phyloP scores from a whole-genome alignment of 2,888 invertebrate genomes.

The Asteroscopus sphinx region DNA sequence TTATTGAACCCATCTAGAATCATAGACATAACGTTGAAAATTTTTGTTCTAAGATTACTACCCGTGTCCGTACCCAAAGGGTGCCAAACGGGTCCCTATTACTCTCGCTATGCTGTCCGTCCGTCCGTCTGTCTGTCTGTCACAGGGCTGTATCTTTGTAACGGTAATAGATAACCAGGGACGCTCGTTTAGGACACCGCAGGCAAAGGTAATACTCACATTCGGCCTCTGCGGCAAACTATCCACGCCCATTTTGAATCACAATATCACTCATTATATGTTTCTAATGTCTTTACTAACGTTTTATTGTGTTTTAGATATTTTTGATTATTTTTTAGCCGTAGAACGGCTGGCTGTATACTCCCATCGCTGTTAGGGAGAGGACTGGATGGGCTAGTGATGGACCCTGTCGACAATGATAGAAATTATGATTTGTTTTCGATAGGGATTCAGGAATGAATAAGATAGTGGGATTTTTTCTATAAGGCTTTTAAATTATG shows the following conservation, averaged over 20 bases:
- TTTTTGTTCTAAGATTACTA: too few species aligned
- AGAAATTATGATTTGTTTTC: background rate
- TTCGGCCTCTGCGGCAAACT: slow-evolving; percentile 72
- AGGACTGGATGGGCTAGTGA: slow-evolving; percentile 63
- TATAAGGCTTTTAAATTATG: too few species aligned
- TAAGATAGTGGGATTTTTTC: background rate
- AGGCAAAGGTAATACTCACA: slow-evolving; percentile 66
- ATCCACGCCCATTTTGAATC: slow-evolving; percentile 79
- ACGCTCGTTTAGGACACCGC: slow-evolving; percentile 32
- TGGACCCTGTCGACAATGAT: slow-evolving; percentile 50
- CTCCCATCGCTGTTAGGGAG: slow-evolving; percentile 70
- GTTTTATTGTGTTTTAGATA: slow-evolving; percentile 48
- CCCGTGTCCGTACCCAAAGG: too few species aligned
- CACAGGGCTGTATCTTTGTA: too few species aligned
- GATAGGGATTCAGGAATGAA: too few species aligned
- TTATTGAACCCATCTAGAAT: too few species aligned
- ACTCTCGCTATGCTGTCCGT: too few species aligned
- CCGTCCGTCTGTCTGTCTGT: too few species aligned
- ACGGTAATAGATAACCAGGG: too few species aligned
- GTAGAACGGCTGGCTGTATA: slow-evolving; percentile 68
- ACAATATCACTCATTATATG: slow-evolving; percentile 63
- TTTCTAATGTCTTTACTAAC: slow-evolving; percentile 58
- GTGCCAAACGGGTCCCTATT: too few species aligned
- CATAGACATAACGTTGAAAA: too few species aligned
- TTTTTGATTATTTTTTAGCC: slow-evolving; percentile 59